Percentiles rank a stretch among this genome's conserved stretches.
Evolutionary conservation across 2,113 vertebrate genomes (phyloP).

Genomic region (Charadrius vociferus): DNA sequence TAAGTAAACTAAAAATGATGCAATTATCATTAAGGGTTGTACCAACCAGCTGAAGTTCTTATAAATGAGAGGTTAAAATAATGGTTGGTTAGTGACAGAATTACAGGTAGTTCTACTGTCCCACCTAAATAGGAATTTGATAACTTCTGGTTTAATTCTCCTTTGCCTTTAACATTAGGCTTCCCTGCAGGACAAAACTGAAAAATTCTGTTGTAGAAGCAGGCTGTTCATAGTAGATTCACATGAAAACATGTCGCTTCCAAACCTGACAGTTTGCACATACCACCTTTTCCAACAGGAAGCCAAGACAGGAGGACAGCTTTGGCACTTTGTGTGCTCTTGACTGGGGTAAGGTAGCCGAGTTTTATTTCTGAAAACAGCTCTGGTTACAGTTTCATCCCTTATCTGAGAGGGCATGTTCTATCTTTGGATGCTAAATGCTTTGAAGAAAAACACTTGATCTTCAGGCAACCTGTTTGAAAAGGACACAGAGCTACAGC

Average conservation of each 20-base stretch:
- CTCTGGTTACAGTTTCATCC: not conserved
- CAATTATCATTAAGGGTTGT: not conserved
- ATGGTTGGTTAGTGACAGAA: not conserved
- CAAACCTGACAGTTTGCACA: not conserved
- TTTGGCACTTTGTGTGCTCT: not conserved
- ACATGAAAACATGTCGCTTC: not conserved
- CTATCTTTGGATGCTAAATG: not conserved
- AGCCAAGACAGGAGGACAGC: not conserved
- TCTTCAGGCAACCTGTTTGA: not conserved
- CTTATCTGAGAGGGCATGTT: not conserved
- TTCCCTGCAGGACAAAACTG: not conserved
- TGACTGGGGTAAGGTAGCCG: not conserved
- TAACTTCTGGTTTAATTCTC: not conserved
- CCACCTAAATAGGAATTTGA: not conserved
- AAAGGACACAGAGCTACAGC: not conserved
- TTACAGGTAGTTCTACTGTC: not conserved
- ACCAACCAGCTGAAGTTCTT: not conserved
- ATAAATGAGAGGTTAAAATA: not conserved
- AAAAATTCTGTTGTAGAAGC: not conserved
- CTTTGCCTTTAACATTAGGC: not conserved
- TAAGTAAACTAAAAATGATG: not conserved
- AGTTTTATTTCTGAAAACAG: not conserved
- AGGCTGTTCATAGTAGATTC: not conserved
- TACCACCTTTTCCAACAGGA: not conserved
- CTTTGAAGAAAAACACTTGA: not conserved